Percentiles rank a stretch among this genome's conserved stretches.
Conservation (phyloP, 2,113 vertebrate species). For the Hoplias malabaricus region DNA sequence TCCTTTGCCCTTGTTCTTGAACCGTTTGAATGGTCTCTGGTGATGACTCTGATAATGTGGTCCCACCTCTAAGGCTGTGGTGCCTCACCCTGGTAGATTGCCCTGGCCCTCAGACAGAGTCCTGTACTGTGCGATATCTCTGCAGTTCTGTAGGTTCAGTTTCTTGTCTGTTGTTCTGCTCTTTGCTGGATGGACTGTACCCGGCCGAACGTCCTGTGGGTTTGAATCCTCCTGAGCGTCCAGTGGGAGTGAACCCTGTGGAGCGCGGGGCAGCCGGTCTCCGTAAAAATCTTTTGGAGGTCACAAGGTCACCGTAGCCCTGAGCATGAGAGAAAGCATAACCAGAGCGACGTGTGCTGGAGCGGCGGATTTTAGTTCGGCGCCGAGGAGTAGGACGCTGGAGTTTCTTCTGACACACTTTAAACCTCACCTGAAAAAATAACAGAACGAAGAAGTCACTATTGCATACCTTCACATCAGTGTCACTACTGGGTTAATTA, state of each 20-base stretch:
- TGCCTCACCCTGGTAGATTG: no score
- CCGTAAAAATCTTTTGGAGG: conserved; percentile 82
- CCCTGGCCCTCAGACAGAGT: conserved; percentile 29
- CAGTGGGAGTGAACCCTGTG: conserved; percentile 51
- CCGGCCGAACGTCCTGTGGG: conserved; percentile 72
- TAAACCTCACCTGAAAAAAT: conserved; percentile 75
- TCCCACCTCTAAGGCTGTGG: no score
- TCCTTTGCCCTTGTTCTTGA: no score
- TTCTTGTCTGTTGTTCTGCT: conserved; percentile 61
- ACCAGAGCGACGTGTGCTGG: conserved; percentile 82
- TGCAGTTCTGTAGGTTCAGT: conserved; percentile 72
- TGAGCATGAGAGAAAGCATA: conserved; percentile 93
- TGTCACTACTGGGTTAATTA: no score
- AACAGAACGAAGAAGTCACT: neutral
- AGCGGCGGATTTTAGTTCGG: conserved; percentile 68
- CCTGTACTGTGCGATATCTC: conserved; percentile 65
- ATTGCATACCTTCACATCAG: no score
- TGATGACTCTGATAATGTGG: no score
- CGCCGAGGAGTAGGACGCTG: conserved; percentile 62
- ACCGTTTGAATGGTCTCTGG: no score
- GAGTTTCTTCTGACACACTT: conserved; percentile 78
- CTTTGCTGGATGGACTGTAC: conserved; percentile 71
- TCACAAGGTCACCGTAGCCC: conserved; percentile 91
- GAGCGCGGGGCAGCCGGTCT: conserved; percentile 53
- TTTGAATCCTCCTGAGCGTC: conserved; percentile 64